Percentiles rank a stretch among this genome's conserved stretches.
phyloP scores from a whole-genome alignment of 2,797 vertebrate species.

The Momotus momota region DNA sequence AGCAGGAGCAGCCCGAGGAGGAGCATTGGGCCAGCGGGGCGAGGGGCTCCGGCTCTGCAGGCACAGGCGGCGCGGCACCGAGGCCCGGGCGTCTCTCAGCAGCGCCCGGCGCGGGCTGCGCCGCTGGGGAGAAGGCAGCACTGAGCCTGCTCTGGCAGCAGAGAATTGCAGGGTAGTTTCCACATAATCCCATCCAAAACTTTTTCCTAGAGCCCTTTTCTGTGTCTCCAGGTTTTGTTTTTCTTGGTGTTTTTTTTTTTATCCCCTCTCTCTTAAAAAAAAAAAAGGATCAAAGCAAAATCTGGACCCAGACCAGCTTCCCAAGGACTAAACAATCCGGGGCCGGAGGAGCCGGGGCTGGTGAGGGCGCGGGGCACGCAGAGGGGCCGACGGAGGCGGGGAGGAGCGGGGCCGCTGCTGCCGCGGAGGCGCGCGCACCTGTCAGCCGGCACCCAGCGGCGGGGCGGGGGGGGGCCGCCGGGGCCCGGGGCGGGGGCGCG shows the following conservation, averaged over 20 bases:
- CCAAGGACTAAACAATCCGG: constrained; percentile 74
- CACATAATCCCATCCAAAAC: constrained; percentile 92
- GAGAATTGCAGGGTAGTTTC: constrained; percentile 87
- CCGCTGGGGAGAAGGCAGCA: constrained; percentile 83
- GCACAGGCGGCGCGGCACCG: constrained; percentile 77
- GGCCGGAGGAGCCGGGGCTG: not conserved
- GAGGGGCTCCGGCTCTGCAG: constrained; percentile 77
- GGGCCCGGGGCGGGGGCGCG: too few relatives aligned
- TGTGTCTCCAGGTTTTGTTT: constrained; percentile 76
- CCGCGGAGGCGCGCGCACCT: constrained; percentile 60
- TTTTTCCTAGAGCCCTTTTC: constrained; percentile 75
- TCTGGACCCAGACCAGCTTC: constrained; percentile 77
- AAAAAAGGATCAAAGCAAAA: constrained; percentile 70
- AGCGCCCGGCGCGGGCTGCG: constrained; percentile 84
- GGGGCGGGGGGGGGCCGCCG: not conserved
- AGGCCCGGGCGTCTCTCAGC: constrained; percentile 80
- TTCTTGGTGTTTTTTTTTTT: not conserved
- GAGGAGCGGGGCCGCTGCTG: not conserved
- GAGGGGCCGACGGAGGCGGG: not conserved
- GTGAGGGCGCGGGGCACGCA: not conserved
- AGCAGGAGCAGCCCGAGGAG: constrained; percentile 91
- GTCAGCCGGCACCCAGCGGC: not conserved
- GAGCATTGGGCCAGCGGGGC: constrained; percentile 94
- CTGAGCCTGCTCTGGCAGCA: constrained; percentile 87
- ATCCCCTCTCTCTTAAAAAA: not conserved